Percentiles rank a stretch among this genome's conserved stretches.
Conservation (phyloP, 2,888 invertebrate genomes). For the Campoplex nolae region DNA sequence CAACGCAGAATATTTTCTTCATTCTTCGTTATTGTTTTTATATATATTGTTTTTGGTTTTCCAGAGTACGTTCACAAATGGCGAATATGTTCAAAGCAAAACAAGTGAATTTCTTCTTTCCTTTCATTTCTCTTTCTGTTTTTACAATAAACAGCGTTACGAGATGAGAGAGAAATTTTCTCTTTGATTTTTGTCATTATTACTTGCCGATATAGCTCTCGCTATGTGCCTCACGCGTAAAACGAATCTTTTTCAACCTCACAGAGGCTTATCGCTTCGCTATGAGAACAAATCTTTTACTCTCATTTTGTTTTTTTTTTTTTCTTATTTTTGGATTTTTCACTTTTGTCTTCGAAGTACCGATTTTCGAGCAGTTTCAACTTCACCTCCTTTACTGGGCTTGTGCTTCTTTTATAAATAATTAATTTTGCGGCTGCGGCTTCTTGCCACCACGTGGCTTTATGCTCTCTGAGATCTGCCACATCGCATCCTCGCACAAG, state of each 20-base stretch:
- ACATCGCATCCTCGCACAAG: conserved; percentile 98
- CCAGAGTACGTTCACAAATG: conserved; percentile 44
- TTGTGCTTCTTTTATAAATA: conserved; percentile 3
- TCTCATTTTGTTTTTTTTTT: conserved; percentile 33
- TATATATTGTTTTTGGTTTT: conserved; percentile 19
- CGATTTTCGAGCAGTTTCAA: conserved; percentile 44
- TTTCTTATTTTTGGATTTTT: conserved; percentile 1
- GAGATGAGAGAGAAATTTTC: conserved; percentile 53
- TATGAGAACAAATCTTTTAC: conserved; percentile 38
- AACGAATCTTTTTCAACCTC: conserved; percentile 56
- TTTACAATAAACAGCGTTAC: conserved; percentile 40
- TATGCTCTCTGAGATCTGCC: conserved; percentile 98
- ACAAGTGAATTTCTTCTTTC: conserved; percentile 28
- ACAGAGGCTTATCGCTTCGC: conserved; percentile 62
- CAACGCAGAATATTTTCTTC: conserved; percentile 21
- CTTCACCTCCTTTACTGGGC: conserved; percentile 9
- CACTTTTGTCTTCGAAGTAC: conserved; percentile 24
- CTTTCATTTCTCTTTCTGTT: not conserved
- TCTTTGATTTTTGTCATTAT: conserved; percentile 23
- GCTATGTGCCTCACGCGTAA: not conserved
- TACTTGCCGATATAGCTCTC: conserved; percentile 29
- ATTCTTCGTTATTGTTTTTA: not conserved
- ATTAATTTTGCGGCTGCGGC: conserved; percentile 82
- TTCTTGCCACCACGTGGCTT: conserved; percentile 93
- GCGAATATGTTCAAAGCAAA: conserved; percentile 61